Conservation (phyloP, 2,797 vertebrate species). For the Hyperoplus immaculatus region DNA sequence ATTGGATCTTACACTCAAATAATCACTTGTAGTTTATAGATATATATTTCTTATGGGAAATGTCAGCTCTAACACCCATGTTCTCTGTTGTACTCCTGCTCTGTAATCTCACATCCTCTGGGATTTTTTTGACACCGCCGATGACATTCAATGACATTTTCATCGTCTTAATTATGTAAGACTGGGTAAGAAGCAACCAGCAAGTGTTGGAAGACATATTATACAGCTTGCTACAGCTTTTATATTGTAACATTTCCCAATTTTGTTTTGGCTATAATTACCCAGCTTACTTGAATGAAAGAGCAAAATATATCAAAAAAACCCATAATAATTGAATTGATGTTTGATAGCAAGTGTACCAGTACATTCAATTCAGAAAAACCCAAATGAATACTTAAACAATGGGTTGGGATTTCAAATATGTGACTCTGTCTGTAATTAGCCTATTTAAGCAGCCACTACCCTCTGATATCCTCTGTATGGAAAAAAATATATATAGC, state of each 20-base stretch:
- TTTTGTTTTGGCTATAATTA: background rate
- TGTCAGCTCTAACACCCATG: background rate
- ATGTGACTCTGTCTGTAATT: background rate
- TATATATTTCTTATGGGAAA: background rate
- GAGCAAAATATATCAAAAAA: too few relatives aligned
- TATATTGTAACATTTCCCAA: background rate
- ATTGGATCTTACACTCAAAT: too few relatives aligned
- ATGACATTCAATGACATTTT: constrained; percentile 43
- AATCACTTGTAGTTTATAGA: background rate
- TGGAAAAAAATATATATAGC: background rate
- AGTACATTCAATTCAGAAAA: too few relatives aligned
- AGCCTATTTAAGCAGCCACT: background rate
- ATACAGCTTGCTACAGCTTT: background rate
- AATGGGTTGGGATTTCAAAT: background rate
- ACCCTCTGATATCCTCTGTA: background rate
- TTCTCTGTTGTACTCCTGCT: background rate
- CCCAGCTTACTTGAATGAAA: too few relatives aligned
- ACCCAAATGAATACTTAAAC: background rate
- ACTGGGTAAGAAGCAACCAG: constrained; percentile 5
- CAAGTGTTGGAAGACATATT: background rate
- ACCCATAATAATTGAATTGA: too few relatives aligned
- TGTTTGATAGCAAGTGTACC: too few relatives aligned
- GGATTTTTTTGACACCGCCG: background rate
- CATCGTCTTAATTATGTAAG: constrained; percentile 18
- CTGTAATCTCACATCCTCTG: background rate